Evolutionary conservation across 2,113 vertebrate genomes (phyloP).

Genomic region (Dicerorhinus sumatrensis): DNA sequence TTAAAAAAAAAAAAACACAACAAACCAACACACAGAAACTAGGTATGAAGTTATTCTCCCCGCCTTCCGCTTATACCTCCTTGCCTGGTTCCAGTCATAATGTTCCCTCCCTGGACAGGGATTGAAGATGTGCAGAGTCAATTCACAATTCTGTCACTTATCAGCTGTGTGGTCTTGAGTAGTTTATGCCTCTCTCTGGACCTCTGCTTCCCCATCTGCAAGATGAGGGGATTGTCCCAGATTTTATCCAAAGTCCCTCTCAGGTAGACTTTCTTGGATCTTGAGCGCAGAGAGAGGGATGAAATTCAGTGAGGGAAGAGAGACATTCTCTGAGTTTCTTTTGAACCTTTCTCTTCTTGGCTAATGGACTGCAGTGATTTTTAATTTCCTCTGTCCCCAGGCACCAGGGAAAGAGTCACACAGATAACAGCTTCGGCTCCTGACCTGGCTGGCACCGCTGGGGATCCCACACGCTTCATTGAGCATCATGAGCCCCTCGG

Average conservation of each 20-base stretch:
- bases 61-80: not conserved
- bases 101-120: not conserved
- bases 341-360: not conserved
- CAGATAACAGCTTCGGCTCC: constrained; percentile 77
- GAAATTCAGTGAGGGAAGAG: not conserved
- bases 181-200: not conserved
- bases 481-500: constrained; percentile 72
- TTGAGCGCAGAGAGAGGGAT: not conserved
- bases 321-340: not conserved
- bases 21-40: not conserved
- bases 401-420: constrained; percentile 81
- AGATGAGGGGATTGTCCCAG: not conserved
- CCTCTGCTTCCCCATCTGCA: not conserved
- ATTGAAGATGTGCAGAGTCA: not conserved
- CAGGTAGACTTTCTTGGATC: not conserved
- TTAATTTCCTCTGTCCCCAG: constrained; percentile 84
- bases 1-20: not conserved
- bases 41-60: not conserved
- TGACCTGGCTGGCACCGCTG: constrained; percentile 77
- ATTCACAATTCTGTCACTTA: not conserved
- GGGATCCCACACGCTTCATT: constrained; percentile 78
- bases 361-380: constrained; percentile 63
- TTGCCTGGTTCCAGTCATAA: not conserved
- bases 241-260: not conserved
- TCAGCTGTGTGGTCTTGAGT: not conserved